A percentile compares a stretch with the other conserved stretches of the same genome.
These are phyloP conservation scores for Buteo buteo DNA, from an alignment of 2,113 vertebrate genomes.

Conservation along the genomic window DNA sequence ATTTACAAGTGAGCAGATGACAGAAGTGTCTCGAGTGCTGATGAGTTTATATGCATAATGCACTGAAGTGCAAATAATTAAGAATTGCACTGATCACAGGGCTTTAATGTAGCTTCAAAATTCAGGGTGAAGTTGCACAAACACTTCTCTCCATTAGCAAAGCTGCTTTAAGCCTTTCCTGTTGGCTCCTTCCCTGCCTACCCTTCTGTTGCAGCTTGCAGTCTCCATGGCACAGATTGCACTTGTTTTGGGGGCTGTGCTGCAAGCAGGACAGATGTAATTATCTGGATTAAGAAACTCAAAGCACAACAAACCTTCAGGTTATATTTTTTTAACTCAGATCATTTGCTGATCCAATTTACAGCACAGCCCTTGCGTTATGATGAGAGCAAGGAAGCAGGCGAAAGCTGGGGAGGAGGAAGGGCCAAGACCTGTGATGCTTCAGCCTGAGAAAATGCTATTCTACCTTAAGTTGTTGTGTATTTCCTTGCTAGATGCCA, in stretches of 20 bases:
- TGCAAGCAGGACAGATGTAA: neutral
- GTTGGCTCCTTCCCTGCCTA: neutral
- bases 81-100: neutral
- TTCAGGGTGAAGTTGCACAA: neutral
- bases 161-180: neutral
- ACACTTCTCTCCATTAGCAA: neutral
- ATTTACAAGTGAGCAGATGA: neutral
- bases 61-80: conserved; percentile 1
- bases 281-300: neutral
- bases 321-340: neutral
- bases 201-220: neutral
- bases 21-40: neutral
- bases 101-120: neutral
- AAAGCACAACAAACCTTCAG: neutral
- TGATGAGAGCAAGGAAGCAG: neutral
- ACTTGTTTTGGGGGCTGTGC: neutral
- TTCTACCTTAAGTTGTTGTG: neutral
- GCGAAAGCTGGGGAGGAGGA: neutral
- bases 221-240: neutral
- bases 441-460: neutral
- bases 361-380: neutral
- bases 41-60: neutral
- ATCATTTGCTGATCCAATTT: neutral
- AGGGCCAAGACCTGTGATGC: neutral
- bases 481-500: neutral